Conservation (phyloP, 1,140 invertebrate genomes). For the Trachymyrmex cornetzi region DNA sequence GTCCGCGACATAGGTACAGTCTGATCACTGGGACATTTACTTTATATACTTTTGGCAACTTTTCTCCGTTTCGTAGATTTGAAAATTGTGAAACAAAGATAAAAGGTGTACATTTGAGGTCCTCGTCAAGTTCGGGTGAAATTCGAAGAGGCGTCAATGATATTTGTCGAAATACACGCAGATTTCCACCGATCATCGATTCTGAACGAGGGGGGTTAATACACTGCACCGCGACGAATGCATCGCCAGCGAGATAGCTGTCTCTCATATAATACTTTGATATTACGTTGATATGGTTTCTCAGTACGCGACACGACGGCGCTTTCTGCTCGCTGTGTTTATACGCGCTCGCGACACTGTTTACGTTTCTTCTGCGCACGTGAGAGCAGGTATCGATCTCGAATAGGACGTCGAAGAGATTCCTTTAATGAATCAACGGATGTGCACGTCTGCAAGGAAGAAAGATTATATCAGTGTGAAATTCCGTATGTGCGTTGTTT, state of each 20-base stretch:
- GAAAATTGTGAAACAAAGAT: background rate
- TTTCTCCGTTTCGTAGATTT: background rate
- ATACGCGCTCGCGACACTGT: constrained; percentile 22
- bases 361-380: constrained; percentile 42
- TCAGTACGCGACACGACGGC: constrained; percentile 22
- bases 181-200: constrained; percentile 2
- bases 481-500: background rate
- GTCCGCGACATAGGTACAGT: too few species aligned
- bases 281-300: constrained; percentile 50
- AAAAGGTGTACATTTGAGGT: background rate
- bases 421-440: background rate
- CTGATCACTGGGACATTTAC: too few species aligned
- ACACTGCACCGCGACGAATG: constrained; percentile 24
- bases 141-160: background rate
- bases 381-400: constrained; percentile 37
- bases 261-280: background rate
- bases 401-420: constrained; percentile 13
- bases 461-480: background rate
- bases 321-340: constrained; percentile 58
- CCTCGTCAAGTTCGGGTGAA: background rate
- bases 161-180: background rate
- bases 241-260: constrained; percentile 11
- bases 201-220: constrained; percentile 41
- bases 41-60: background rate
- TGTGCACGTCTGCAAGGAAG: background rate